These are phyloP conservation scores for Xestia ashworthii DNA, from an alignment of 2,888 invertebrate species.

Conservation along the genomic window DNA sequence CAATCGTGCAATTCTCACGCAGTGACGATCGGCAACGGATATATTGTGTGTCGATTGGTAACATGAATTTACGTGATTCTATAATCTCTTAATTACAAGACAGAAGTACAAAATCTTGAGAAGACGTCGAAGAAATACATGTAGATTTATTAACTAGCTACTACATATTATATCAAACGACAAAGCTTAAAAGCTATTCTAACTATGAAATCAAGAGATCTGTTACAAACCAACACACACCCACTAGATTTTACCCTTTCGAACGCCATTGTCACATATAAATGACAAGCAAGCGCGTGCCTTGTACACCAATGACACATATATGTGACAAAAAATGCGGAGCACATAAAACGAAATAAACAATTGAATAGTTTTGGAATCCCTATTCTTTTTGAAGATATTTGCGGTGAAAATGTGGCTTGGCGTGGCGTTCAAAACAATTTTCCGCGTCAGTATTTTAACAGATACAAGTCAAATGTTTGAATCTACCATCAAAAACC, in stretches of 20 bases:
- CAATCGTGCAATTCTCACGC: background rate
- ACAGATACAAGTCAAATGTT: constrained; percentile 17
- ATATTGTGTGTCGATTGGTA: constrained; percentile 26
- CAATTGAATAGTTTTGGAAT: no score
- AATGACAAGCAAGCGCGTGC: no score
- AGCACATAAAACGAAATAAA: no score
- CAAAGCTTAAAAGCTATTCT: background rate
- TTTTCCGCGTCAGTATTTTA: constrained; percentile 20
- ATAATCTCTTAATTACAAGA: background rate
- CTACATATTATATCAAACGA: background rate
- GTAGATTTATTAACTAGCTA: constrained; percentile 31
- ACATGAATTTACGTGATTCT: constrained; percentile 3
- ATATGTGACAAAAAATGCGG: no score
- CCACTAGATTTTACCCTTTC: background rate
- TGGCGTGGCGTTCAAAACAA: background rate
- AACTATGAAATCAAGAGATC: background rate
- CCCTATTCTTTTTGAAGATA: no score
- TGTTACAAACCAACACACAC: constrained; percentile 33
- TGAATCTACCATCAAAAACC: constrained; percentile 10
- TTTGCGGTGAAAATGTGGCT: no score
- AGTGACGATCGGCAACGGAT: constrained; percentile 3
- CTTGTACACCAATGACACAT: no score
- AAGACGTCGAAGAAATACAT: background rate
- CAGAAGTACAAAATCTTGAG: background rate
- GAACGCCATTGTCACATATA: no score